Percentiles rank a stretch among this genome's conserved stretches.
phyloP scores from a whole-genome alignment of 2,888 invertebrate species.

The Strigamia maritima region DNA sequence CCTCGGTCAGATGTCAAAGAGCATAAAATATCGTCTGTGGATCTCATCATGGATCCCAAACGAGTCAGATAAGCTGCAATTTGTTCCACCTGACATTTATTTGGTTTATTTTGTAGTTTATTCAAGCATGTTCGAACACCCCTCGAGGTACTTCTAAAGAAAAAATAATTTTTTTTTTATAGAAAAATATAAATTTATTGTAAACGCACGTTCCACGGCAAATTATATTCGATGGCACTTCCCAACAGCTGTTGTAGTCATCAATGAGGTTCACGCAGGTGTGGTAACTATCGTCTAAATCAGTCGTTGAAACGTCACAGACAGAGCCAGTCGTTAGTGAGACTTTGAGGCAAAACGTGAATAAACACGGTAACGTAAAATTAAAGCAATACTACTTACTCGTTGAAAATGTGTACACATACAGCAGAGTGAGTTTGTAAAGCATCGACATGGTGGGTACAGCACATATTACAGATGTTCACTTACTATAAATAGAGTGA shows the following conservation, averaged over 20 bases:
- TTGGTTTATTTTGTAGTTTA: neutral
- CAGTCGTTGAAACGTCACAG: neutral
- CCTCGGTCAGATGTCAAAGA: neutral
- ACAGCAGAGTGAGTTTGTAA: neutral
- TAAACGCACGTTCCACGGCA: neutral
- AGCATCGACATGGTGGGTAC: neutral
- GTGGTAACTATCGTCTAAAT: neutral
- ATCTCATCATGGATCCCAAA: neutral
- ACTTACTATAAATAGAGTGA: neutral
- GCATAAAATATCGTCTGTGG: neutral
- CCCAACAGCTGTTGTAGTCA: neutral
- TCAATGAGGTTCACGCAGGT: neutral
- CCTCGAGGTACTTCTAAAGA: neutral
- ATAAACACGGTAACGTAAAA: neutral
- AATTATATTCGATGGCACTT: neutral
- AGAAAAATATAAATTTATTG: neutral
- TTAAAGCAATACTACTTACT: neutral
- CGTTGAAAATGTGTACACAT: neutral
- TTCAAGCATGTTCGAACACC: neutral
- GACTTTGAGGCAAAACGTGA: neutral
- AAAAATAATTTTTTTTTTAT: neutral
- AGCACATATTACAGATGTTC: constrained; percentile 16
- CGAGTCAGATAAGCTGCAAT: neutral
- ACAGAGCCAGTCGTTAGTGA: neutral
- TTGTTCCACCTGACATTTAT: neutral